phyloP scores from a whole-genome alignment of 2,113 vertebrate genomes.

The Antechinus flavipes region DNA sequence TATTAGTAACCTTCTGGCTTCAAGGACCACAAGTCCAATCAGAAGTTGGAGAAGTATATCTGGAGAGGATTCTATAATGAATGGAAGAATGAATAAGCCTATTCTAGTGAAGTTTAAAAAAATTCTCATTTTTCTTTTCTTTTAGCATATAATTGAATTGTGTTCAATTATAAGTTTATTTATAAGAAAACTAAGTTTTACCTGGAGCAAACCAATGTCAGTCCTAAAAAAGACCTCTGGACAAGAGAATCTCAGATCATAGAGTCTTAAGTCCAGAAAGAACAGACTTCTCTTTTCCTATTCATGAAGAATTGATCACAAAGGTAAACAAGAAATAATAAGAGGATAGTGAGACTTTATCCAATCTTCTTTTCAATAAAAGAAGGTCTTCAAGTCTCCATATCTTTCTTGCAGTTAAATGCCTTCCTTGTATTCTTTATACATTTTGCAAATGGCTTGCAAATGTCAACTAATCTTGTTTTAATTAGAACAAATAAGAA shows the following conservation, averaged over 20 bases:
- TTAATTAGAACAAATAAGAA: conserved; percentile 78
- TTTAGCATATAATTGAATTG: not conserved
- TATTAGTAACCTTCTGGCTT: not conserved
- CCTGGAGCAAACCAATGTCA: not conserved
- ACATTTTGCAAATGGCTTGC: conserved; percentile 75
- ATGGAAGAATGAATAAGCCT: not conserved
- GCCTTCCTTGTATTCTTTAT: conserved; percentile 64
- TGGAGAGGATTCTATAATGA: not conserved
- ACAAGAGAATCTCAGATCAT: not conserved
- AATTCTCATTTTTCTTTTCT: not conserved
- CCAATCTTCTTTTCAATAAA: conserved; percentile 55
- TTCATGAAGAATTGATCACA: conserved; percentile 55
- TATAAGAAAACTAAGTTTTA: not conserved
- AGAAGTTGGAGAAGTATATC: not conserved
- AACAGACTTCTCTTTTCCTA: conserved; percentile 41
- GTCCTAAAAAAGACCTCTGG: not conserved
- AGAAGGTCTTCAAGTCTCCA: not conserved
- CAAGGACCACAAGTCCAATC: not conserved
- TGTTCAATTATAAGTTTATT: not conserved
- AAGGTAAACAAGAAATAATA: conserved; percentile 52
- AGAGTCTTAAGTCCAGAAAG: conserved; percentile 17
- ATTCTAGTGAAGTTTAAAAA: too few relatives aligned
- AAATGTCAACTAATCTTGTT: conserved; percentile 75
- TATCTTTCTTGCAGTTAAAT: conserved; percentile 72
- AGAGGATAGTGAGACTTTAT: conserved; percentile 27